Base-by-base conservation (phyloP, 2,888 invertebrate genomes). In the Linnaemya tessellans region DNA sequence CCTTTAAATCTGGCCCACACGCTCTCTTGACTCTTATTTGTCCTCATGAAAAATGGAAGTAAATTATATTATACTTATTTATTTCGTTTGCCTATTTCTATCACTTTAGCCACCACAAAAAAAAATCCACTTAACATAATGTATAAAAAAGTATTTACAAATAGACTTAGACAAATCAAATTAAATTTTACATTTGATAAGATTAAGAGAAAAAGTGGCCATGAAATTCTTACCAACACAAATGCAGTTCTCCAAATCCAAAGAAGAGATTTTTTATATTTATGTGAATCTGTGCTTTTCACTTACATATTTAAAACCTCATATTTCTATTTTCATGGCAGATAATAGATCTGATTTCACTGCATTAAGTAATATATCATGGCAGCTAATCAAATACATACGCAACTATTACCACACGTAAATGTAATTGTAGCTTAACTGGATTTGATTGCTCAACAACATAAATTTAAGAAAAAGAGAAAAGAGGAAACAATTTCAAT, bases 351-450 rank as follows among this genome's bases (percentile, higher is more conserved):
- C 67, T 41, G 13, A 58, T 67, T 18, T 74, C 43, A 54, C 43
- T 60, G 58, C 68, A 71, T 80, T 84, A 41, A 51, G 9, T 38
- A 79, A 85, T 85, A 82, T 82, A 85, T 85, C 84, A 81, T 81
- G 81, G 79, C 79, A 70, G 84, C 81, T 85, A 79, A 82, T 85
- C 58, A 85, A 82, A 75, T 68, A 78, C 62, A 75, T 68, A 78
- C 62, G 64, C 15, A 73, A 35, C 80, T 71, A 80, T 46, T 58
- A 30, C 49, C 35, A 51, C 65, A 80, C 46, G 46, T 51, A 60
- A 70, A 80, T 56, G 46, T 43, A 60, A 70, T 43, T 56, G 58
- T 46, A 46, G 60, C n/a, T n/a, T 18, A 67, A 11, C 25, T 35
- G 22, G 15, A 73, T 18, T 15, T 54, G 20, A n/a, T 51, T 49